Evolutionary conservation across 2,113 vertebrate genomes (phyloP), one percentile per base, ranked within the genome.

Genomic region (Microtus pennsylvanicus): DNA sequence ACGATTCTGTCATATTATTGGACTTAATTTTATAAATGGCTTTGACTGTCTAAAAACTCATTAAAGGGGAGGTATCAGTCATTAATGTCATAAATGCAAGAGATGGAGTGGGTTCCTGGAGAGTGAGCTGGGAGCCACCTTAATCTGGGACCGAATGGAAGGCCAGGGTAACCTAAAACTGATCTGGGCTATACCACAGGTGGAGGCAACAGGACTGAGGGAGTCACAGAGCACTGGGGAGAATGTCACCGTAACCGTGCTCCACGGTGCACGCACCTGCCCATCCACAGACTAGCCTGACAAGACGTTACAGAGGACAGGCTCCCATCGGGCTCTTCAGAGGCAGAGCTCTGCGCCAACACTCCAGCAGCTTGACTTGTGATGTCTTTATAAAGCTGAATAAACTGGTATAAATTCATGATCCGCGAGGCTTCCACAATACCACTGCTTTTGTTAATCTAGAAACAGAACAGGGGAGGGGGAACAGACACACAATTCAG

Each of bases 341-440:
- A 98, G 90, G 98, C 93, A 42, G 97, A 98, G 82, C 98, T 98
- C 94, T 98, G 98, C 45, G 98, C 98, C 95, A 99, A 98, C 24
- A 99, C 99, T 97, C 99, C 99, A 21, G 99, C 98, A 24, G 99
- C 99, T 98, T 99, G 99, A 97, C 98, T 99, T 95, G 99, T 99
- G 98, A 99, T 99, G 97, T 99, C 99, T 90, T 99, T 99, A 98
- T 99, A 99, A 85, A 99, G 99, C 94, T 99, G 99, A 97, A 99
- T 98, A 97, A 99, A 99, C 98, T 99, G 99, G 98, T 99, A 99
- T 65, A 99, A 98, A 98, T 99, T 99, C 99, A 99, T 99, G 98
- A 99, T 99, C 81, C 99, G 98, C 0, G 99, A 99, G 28, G 99
- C 99, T 98, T 99, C 99, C 97, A 99, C 98, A 93, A 98, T 98